Evolutionary conservation across 2,797 vertebrate genomes (phyloP).

Genomic region (Sebastes aleutianus): DNA sequence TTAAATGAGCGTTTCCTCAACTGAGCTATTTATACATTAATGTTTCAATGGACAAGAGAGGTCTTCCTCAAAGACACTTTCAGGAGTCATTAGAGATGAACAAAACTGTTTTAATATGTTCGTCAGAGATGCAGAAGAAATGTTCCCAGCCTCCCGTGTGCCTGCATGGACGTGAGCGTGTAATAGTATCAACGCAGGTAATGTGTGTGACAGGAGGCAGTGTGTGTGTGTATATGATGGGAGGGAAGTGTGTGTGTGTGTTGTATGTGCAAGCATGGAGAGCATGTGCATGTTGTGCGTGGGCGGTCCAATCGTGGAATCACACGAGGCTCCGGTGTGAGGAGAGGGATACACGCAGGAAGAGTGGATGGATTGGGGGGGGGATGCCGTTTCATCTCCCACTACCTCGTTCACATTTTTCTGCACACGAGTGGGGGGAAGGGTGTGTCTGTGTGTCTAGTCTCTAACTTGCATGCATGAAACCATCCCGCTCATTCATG

Average conservation of each 20-base stretch:
- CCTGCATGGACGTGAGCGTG: slow-evolving; percentile 35
- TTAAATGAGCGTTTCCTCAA: not conserved
- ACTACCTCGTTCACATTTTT: slow-evolving; percentile 72
- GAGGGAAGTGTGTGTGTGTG: not conserved
- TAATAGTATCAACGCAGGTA: slow-evolving; percentile 20
- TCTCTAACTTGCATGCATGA: slow-evolving; percentile 40
- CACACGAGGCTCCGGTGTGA: slow-evolving; percentile 40
- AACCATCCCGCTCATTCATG: slow-evolving; percentile 55
- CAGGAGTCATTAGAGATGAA: slow-evolving; percentile 14
- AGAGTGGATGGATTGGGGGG: not conserved
- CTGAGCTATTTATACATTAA: not conserved
- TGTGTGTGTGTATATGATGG: slow-evolving; percentile 6
- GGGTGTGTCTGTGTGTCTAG: slow-evolving; percentile 36
- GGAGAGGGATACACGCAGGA: slow-evolving; percentile 19
- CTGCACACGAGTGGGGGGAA: slow-evolving; percentile 65
- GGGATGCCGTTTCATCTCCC: slow-evolving; percentile 47
- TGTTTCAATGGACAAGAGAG: not conserved
- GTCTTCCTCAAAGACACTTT: not conserved
- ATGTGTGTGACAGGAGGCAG: not conserved
- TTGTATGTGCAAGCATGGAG: slow-evolving; percentile 5
- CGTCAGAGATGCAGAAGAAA: slow-evolving; percentile 25
- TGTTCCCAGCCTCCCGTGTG: not conserved
- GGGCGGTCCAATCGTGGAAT: slow-evolving; percentile 52
- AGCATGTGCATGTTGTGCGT: slow-evolving; percentile 58
- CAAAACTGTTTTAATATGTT: not conserved